Evolutionary conservation across 1,140 invertebrate species (phyloP).

Genomic region (Drosophila rhopaloa): DNA sequence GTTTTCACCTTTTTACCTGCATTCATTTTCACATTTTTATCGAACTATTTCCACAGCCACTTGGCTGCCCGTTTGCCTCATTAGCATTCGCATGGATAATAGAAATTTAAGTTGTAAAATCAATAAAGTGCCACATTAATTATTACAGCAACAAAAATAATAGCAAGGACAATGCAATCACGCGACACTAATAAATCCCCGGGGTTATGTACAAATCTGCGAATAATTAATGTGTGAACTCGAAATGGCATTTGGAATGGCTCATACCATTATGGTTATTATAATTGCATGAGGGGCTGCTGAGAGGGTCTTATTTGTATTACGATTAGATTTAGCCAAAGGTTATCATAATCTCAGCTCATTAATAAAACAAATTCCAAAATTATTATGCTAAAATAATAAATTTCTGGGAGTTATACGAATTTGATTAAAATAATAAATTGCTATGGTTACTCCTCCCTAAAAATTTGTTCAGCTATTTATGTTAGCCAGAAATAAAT

Average conservation of each 20-base stretch:
- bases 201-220: constrained; percentile 51
- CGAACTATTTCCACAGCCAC: constrained; percentile 20
- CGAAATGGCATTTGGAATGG: constrained; percentile 42
- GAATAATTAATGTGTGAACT: constrained; percentile 55
- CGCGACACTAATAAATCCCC: constrained; percentile 58
- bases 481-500: background rate
- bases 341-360: constrained; percentile 6
- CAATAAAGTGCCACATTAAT: constrained; percentile 62
- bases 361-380: constrained; percentile 1
- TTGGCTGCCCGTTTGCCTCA: constrained; percentile 19
- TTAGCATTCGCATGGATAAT: constrained; percentile 54
- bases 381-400: background rate
- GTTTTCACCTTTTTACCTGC: constrained; percentile 31
- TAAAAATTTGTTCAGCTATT: no score
- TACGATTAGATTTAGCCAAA: constrained; percentile 4
- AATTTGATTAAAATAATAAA: no score
- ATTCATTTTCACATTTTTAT: constrained; percentile 34
- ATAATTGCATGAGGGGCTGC: constrained; percentile 20
- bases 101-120: constrained; percentile 66
- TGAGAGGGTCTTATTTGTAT: background rate
- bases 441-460: no score
- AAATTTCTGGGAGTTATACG: no score
- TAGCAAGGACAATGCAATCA: constrained; percentile 46
- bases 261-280: constrained; percentile 29
- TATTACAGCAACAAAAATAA: constrained; percentile 42